Evolutionary conservation across 2,113 vertebrate genomes (phyloP).

Genomic region (Zeus faber): DNA sequence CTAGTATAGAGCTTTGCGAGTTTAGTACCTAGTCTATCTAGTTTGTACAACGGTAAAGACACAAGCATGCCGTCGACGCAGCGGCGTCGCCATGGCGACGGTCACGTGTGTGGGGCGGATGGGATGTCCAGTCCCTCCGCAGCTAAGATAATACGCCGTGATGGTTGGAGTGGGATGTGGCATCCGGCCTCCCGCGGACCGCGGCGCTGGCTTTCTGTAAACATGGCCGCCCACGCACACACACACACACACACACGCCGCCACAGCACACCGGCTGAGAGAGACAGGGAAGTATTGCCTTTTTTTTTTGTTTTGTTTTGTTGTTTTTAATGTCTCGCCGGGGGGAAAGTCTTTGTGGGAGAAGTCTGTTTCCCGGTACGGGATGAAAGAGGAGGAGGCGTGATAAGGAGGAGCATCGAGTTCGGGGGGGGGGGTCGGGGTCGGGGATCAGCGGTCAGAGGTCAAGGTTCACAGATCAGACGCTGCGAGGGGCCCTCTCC

Average conservation of each 20-base stretch:
- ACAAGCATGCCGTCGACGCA: slow-evolving; percentile 36
- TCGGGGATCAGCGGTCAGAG: slow-evolving; percentile 31
- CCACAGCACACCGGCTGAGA: slow-evolving; percentile 64
- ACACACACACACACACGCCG: slow-evolving; percentile 67
- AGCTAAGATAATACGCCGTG: slow-evolving; percentile 55
- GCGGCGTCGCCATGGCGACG: slow-evolving; percentile 24
- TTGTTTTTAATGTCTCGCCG: too few species aligned
- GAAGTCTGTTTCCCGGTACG: slow-evolving; percentile 71
- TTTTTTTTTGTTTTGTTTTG: slow-evolving; percentile 82
- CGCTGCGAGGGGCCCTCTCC: slow-evolving; percentile 94
- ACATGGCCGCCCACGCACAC: slow-evolving; percentile 80
- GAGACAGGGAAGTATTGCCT: slow-evolving; percentile 79
- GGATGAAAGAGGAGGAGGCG: slow-evolving; percentile 28
- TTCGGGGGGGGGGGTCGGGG: slow-evolving; percentile 15
- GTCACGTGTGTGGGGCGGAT: slow-evolving; percentile 25
- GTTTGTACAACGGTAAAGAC: slow-evolving; percentile 38
- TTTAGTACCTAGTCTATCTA: slow-evolving; percentile 27
- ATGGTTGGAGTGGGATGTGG: slow-evolving; percentile 27
- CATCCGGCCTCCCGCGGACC: slow-evolving; percentile 47
- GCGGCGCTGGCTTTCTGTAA: slow-evolving; percentile 73
- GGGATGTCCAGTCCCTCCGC: too few species aligned
- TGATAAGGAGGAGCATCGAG: not conserved
- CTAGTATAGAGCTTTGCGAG: slow-evolving; percentile 26
- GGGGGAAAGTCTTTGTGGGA: slow-evolving; percentile 77
- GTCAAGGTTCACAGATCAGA: slow-evolving; percentile 77